Percentiles rank a stretch among this genome's conserved stretches.
Evolutionary conservation across 92 coral and sea anemone species (phyloP).

Genomic region (Epizoanthus scotinus): DNA sequence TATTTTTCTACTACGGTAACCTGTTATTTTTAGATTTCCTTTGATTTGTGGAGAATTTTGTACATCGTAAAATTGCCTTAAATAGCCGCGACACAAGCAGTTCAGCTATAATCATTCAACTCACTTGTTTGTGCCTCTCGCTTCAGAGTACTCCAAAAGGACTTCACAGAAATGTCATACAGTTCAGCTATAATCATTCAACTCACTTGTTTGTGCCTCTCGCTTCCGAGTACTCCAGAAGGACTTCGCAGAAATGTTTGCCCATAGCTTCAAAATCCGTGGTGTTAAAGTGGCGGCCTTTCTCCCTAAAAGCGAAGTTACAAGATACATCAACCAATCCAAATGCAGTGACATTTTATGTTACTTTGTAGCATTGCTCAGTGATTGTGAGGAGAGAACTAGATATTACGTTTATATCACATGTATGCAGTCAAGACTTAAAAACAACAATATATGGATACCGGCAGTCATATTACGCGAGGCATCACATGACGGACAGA

Average conservation of each 20-base stretch:
- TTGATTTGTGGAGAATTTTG: too few species aligned
- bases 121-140: slow-evolving; percentile 84
- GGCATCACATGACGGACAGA: too few species aligned
- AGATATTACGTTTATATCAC: too few species aligned
- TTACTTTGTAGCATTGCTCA: neutral
- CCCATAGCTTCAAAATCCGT: slow-evolving; percentile 99
- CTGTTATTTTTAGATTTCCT: too few species aligned
- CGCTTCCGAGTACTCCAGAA: slow-evolving; percentile 91
- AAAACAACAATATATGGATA: too few species aligned
- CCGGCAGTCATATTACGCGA: too few species aligned
- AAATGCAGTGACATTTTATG: neutral
- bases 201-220: slow-evolving; percentile 82
- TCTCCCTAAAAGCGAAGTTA: slow-evolving; percentile 56
- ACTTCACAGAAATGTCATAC: slow-evolving; percentile 89
- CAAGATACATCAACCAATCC: neutral
- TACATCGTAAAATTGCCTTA: too few species aligned
- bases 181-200: neutral
- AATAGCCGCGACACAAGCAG: too few species aligned
- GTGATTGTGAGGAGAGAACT: too few species aligned
- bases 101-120: neutral
- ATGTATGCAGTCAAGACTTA: too few species aligned
- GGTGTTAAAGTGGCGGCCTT: slow-evolving; percentile 96
- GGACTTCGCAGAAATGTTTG: slow-evolving; percentile 92
- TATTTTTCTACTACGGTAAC: too few species aligned
- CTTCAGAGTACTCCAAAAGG: slow-evolving; percentile 88